These are phyloP conservation scores for Hipposideros larvatus DNA, from an alignment of 2,797 vertebrate genomes.

Conservation along the genomic window DNA sequence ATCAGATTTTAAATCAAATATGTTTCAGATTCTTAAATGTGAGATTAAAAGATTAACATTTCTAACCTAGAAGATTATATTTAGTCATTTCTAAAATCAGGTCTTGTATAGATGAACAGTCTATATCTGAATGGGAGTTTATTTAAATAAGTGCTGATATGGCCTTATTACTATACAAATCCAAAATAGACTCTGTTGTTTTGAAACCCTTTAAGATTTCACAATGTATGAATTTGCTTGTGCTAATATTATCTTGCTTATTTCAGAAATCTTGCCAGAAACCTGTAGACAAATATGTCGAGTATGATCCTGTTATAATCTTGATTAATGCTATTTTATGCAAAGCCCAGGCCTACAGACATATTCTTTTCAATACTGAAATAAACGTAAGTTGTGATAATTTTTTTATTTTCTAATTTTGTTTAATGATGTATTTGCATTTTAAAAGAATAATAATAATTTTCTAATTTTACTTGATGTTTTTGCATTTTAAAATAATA, in stretches of 20 bases:
- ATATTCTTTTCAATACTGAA: conserved; percentile 97
- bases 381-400: conserved; percentile 93
- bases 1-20: conserved; percentile 27
- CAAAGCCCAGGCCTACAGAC: conserved; percentile 97
- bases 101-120: neutral
- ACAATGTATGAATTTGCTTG: neutral
- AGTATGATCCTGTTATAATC: conserved; percentile 98
- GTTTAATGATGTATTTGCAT: conserved; percentile 32
- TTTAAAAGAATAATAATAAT: conserved; percentile 19
- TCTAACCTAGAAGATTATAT: neutral
- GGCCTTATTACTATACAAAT: neutral
- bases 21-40: neutral
- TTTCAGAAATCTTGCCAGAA: conserved; percentile 96
- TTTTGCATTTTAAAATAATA: conserved; percentile 55
- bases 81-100: conserved; percentile 8
- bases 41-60: conserved; percentile 14
- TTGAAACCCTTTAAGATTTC: conserved; percentile 46
- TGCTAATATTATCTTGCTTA: conserved; percentile 71
- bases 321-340: conserved; percentile 97
- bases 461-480: conserved; percentile 24
- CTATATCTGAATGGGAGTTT: conserved; percentile 40
- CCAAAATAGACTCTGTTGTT: neutral
- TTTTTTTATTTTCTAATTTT: conserved; percentile 30
- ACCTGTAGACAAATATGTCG: conserved; percentile 98
- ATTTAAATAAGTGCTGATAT: conserved; percentile 46